These are phyloP conservation scores for Chionoecetes opilio DNA, from an alignment of 1,140 invertebrate genomes.

Conservation along the genomic window DNA sequence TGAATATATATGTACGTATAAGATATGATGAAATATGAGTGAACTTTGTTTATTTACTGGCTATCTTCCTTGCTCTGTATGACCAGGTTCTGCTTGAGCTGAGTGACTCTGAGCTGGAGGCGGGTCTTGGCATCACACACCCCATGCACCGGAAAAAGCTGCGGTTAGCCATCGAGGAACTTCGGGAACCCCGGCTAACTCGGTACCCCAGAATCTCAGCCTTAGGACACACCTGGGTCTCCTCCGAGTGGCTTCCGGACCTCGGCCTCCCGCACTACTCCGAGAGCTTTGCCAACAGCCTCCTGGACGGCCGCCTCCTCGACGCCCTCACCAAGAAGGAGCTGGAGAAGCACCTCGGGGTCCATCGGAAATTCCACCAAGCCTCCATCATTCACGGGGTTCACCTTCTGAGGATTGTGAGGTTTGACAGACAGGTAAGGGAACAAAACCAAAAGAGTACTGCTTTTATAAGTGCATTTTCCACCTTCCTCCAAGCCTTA, in stretches of 20 bases:
- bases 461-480: not conserved
- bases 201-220: constrained; percentile 93
- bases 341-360: constrained; percentile 92
- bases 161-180: constrained; percentile 96
- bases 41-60: not conserved
- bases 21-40: not conserved
- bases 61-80: constrained; percentile 49
- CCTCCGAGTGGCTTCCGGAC: constrained; percentile 95
- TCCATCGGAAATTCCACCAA: constrained; percentile 84
- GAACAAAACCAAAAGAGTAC: not conserved
- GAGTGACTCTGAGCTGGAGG: constrained; percentile 94
- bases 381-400: constrained; percentile 96
- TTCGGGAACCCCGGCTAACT: constrained; percentile 92
- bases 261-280: constrained; percentile 95
- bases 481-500: too few relatives aligned
- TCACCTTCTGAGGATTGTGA: constrained; percentile 94
- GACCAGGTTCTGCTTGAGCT: constrained; percentile 93
- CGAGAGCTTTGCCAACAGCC: constrained; percentile 93
- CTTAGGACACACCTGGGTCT: constrained; percentile 95
- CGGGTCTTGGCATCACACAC: constrained; percentile 93
- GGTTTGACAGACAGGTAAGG: constrained; percentile 94
- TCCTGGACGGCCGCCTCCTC: constrained; percentile 96
- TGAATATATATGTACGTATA: not conserved
- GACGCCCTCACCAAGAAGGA: constrained; percentile 97
- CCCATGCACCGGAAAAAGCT: constrained; percentile 96